Evolutionary conservation across 35 echinoderm and acorn worm genomes (phyloP).

Genomic region (Anneissia japonica): DNA sequence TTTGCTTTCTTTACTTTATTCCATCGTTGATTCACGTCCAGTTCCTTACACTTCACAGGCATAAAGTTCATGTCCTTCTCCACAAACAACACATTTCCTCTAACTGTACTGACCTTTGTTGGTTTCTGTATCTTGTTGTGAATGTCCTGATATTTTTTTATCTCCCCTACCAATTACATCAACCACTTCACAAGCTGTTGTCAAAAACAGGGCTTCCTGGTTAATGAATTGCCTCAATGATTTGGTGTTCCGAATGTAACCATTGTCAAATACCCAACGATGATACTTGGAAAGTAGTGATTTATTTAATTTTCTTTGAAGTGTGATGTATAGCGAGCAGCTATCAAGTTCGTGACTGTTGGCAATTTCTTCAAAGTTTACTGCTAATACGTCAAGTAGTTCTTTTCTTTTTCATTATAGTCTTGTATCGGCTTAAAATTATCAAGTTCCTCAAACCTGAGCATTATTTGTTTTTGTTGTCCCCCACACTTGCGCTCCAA

Average conservation of each 20-base stretch:
- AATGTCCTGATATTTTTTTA: neutral
- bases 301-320: no score
- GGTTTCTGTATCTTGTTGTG: neutral
- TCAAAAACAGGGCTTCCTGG: neutral
- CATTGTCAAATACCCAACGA: neutral
- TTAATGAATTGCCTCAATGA: neutral
- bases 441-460: no score
- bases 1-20: neutral
- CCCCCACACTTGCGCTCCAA: neutral
- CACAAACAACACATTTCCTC: constrained; percentile 1
- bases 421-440: no score
- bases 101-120: neutral
- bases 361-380: no score
- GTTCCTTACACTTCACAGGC: neutral
- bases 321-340: no score
- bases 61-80: neutral
- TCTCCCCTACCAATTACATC: neutral
- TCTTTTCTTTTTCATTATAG: no score
- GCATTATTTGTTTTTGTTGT: no score
- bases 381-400: no score
- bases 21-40: constrained; percentile 3
- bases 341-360: no score
- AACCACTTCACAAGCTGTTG: neutral
- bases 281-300: neutral
- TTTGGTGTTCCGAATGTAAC: neutral